Conservation (phyloP, 2,888 invertebrate genomes). For the Ctena decussata region DNA sequence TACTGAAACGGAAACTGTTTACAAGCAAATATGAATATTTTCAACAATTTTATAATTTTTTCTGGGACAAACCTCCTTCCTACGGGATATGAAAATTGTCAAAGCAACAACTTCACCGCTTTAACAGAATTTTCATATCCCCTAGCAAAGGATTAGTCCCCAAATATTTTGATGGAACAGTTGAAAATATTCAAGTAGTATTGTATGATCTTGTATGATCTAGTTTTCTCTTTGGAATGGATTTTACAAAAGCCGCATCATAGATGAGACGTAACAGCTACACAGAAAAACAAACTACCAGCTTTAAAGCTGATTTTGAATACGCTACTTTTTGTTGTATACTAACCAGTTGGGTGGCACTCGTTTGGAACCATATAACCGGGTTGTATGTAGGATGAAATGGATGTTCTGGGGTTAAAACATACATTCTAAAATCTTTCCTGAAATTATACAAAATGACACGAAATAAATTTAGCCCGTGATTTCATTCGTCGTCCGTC, state of each 20-base stretch:
- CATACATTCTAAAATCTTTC: constrained; percentile 78
- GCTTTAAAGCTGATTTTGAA: background rate
- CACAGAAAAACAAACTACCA: background rate
- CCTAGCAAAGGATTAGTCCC: too few relatives aligned
- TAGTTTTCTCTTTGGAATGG: background rate
- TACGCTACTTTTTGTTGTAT: background rate
- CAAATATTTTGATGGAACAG: too few relatives aligned
- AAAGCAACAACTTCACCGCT: too few relatives aligned
- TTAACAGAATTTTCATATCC: too few relatives aligned
- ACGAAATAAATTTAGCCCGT: too few relatives aligned
- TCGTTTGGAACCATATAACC: constrained; percentile 71
- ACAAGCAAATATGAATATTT: too few relatives aligned
- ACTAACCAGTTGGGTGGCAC: constrained; percentile 43
- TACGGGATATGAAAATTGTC: too few relatives aligned
- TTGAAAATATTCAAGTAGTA: too few relatives aligned
- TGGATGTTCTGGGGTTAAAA: constrained; percentile 72
- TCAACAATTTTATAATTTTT: too few relatives aligned
- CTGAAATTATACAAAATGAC: constrained; percentile 50
- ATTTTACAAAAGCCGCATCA: background rate
- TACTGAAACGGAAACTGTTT: too few relatives aligned
- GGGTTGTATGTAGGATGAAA: constrained; percentile 73
- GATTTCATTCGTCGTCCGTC: too few relatives aligned
- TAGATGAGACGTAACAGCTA: background rate
- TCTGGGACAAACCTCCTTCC: too few relatives aligned
- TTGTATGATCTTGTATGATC: background rate